A percentile compares a stretch with the other conserved stretches of the same genome.
These are phyloP conservation scores for Cepphus grylle DNA, from an alignment of 2,113 vertebrate genomes.

Conservation along the genomic window DNA sequence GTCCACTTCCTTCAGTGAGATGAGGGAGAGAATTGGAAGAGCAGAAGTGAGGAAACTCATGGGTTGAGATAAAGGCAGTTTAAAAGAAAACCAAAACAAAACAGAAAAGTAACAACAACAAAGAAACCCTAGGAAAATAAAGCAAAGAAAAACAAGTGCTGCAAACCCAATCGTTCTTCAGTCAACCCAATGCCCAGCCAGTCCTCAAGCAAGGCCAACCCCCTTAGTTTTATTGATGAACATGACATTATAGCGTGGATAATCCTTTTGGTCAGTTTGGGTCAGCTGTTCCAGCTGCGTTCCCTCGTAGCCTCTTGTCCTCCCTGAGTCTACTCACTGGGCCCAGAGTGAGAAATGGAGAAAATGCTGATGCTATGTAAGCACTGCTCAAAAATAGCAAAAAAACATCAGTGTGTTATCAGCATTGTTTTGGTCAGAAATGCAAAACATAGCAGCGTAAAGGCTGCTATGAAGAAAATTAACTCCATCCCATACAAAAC, in stretches of 20 bases:
- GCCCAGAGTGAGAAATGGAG: not conserved
- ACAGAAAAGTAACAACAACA: not conserved
- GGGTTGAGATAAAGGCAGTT: not conserved
- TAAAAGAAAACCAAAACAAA: not conserved
- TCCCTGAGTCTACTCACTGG: not conserved
- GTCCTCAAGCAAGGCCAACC: accelerated
- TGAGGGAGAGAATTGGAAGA: not conserved
- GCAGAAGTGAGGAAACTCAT: not conserved
- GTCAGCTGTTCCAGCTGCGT: not conserved
- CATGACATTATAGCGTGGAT: not conserved
- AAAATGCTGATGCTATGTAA: not conserved
- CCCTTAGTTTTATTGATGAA: not conserved
- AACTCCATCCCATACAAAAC: not conserved
- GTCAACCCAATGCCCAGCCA: accelerated
- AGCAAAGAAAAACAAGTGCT: not conserved
- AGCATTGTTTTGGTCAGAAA: not conserved
- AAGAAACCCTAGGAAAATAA: not conserved
- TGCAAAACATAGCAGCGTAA: not conserved
- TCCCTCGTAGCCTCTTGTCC: not conserved
- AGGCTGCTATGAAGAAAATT: not conserved
- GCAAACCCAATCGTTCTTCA: not conserved
- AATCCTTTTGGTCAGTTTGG: not conserved
- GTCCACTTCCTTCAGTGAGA: accelerated
- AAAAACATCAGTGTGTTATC: not conserved
- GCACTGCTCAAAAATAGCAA: not conserved